Evolutionary conservation across 2,797 vertebrate species (phyloP).

Genomic region (Adelosebastes latens): DNA sequence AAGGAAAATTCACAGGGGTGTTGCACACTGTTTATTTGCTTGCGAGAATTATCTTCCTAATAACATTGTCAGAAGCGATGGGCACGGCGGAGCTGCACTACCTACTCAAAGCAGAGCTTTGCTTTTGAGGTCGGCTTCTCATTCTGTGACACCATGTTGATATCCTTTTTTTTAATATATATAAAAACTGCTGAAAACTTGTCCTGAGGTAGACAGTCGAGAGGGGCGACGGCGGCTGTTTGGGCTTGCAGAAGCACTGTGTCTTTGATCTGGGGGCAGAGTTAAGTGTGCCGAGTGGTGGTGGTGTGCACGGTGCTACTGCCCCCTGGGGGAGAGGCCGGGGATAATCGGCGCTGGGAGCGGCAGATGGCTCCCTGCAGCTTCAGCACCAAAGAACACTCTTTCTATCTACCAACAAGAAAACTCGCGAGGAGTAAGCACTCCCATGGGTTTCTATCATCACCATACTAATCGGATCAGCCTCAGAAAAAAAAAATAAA

Average conservation of each 20-base stretch:
- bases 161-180: conserved; percentile 24
- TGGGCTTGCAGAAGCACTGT: conserved; percentile 27
- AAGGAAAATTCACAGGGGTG: conserved; percentile 48
- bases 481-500: conserved; percentile 29
- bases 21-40: conserved; percentile 57
- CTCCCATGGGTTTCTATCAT: conserved; percentile 73
- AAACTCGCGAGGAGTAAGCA: conserved; percentile 60
- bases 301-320: conserved; percentile 72
- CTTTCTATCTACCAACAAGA: conserved; percentile 62
- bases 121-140: conserved; percentile 49
- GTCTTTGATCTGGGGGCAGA: conserved; percentile 58
- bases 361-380: conserved; percentile 62
- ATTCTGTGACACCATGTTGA: conserved; percentile 65
- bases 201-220: conserved; percentile 52
- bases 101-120: conserved; percentile 43
- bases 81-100: conserved; percentile 9
- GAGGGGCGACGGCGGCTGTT: conserved; percentile 34
- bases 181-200: conserved; percentile 56
- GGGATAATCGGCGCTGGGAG: conserved; percentile 42
- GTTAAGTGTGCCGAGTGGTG: conserved; percentile 19
- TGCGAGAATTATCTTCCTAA: conserved; percentile 61
- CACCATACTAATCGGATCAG: conserved; percentile 70
- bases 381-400: conserved; percentile 64
- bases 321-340: conserved; percentile 70
- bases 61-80: conserved; percentile 56